Conservation (phyloP, 2,888 invertebrate genomes). For the Orchesellides sinensis region DNA sequence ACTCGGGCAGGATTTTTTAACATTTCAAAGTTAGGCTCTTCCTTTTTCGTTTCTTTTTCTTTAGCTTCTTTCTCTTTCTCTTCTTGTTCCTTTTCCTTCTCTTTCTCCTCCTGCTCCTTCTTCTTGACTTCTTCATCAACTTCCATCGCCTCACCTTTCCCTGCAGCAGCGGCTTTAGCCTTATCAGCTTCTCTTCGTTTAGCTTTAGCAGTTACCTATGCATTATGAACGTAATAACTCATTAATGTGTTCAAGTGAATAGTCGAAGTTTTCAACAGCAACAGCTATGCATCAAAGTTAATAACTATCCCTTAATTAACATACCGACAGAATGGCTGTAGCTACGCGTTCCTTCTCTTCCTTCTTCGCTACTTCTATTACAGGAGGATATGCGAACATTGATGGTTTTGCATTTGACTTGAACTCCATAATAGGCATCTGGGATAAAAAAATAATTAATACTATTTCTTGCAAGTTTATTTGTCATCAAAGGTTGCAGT, state of each 20-base stretch:
- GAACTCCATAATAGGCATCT: conserved; percentile 95
- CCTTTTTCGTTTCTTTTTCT: conserved; percentile 81
- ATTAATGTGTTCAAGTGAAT: neutral
- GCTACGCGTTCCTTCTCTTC: conserved; percentile 98
- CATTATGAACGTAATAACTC: neutral
- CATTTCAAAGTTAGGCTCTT: conserved; percentile 93
- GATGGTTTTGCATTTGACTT: conserved; percentile 96
- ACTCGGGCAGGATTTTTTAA: conserved; percentile 96
- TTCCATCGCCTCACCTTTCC: conserved; percentile 77
- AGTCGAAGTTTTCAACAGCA: neutral
- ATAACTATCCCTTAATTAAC: too few species aligned
- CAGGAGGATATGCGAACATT: conserved; percentile 96
- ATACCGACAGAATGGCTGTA: conserved; percentile 94
- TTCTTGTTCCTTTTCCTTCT: conserved; percentile 78
- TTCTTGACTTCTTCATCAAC: conserved; percentile 78
- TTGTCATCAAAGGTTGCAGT: neutral
- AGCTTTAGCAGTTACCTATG: conserved; percentile 89
- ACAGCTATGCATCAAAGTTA: too few species aligned
- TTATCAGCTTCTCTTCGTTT: conserved; percentile 88
- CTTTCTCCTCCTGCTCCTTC: conserved; percentile 77
- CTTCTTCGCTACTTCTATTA: conserved; percentile 98
- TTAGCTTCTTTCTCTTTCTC: conserved; percentile 77
- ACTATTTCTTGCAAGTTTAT: too few species aligned
- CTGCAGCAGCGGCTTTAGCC: conserved; percentile 78
- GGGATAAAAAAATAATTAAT: too few species aligned